Conservation (phyloP, 1,140 invertebrate species). For the Saccostrea echinata region DNA sequence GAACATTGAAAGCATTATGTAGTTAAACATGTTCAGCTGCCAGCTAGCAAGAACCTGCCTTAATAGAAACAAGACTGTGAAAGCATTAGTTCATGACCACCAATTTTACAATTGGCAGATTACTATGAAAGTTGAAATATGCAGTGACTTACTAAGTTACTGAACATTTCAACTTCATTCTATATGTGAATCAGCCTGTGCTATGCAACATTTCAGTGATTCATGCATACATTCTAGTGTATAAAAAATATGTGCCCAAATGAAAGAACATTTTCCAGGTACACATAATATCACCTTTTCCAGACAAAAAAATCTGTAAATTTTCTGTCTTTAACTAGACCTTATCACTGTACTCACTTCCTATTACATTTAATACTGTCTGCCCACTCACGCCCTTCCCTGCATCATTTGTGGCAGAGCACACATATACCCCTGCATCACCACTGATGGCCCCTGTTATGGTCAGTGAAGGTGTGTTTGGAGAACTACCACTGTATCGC, state of each 20-base stretch:
- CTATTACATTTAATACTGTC: slow-evolving; percentile 40
- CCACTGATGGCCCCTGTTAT: slow-evolving; percentile 1
- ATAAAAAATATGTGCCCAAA: slow-evolving; percentile 1
- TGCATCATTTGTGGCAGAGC: slow-evolving; percentile 45
- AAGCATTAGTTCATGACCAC: background rate
- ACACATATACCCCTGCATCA: slow-evolving; percentile 38
- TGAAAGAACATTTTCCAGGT: background rate
- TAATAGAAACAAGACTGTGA: background rate
- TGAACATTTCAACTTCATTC: slow-evolving; percentile 20
- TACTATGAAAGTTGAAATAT: slow-evolving; percentile 21
- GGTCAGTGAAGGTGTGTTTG: slow-evolving; percentile 42
- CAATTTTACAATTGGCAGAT: background rate
- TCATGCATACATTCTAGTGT: background rate
- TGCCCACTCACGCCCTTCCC: slow-evolving; percentile 26
- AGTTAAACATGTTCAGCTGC: background rate
- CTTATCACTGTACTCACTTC: slow-evolving; percentile 44
- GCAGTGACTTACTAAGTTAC: background rate
- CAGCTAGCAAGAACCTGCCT: background rate
- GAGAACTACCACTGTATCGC: slow-evolving; percentile 32
- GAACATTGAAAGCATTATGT: slow-evolving; percentile 12
- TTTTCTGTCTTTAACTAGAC: background rate
- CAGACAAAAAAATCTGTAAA: background rate
- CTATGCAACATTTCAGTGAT: background rate
- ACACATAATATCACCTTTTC: background rate
- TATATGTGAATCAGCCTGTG: background rate